Percentiles rank a stretch among this genome's conserved stretches.
Evolutionary conservation across 2,888 invertebrate species (phyloP).

Genomic region (Cataglyphis rosenhaueri): DNA sequence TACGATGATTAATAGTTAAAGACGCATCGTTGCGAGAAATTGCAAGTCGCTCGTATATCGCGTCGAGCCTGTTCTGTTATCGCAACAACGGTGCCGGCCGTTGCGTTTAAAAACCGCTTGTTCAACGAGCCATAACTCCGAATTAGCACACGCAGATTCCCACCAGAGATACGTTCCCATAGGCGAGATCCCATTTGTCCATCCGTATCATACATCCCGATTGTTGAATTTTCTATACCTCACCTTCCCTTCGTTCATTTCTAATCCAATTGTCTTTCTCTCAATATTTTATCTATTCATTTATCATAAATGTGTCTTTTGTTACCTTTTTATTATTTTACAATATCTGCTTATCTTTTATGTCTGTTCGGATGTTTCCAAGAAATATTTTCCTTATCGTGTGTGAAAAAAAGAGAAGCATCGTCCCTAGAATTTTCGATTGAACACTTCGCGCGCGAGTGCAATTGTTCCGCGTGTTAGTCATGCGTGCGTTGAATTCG

Average conservation of each 20-base stretch:
- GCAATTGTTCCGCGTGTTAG: background rate
- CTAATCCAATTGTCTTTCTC: constrained; percentile 9
- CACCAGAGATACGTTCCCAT: constrained; percentile 60
- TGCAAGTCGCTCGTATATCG: constrained; percentile 37
- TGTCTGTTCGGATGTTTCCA: background rate
- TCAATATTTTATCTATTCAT: background rate
- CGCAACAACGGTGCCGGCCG: constrained; percentile 41
- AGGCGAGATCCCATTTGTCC: background rate
- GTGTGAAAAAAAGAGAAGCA: background rate
- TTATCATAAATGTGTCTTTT: background rate
- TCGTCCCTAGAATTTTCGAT: background rate
- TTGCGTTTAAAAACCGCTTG: constrained; percentile 66
- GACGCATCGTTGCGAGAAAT: constrained; percentile 50
- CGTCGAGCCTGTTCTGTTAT: constrained; percentile 42
- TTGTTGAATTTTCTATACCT: constrained; percentile 1
- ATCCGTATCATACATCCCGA: background rate
- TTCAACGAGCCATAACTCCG: constrained; percentile 69
- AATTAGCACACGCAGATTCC: constrained; percentile 70
- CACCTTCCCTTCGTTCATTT: background rate
- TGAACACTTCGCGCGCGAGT: background rate
- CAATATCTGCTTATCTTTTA: too few species aligned
- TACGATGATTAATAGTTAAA: constrained; percentile 37
- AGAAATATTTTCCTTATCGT: background rate
- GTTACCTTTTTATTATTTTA: background rate
- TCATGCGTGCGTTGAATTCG: background rate